Evolutionary conservation across 2,113 vertebrate genomes (phyloP).

Genomic region (Leucoraja erinaceus): DNA sequence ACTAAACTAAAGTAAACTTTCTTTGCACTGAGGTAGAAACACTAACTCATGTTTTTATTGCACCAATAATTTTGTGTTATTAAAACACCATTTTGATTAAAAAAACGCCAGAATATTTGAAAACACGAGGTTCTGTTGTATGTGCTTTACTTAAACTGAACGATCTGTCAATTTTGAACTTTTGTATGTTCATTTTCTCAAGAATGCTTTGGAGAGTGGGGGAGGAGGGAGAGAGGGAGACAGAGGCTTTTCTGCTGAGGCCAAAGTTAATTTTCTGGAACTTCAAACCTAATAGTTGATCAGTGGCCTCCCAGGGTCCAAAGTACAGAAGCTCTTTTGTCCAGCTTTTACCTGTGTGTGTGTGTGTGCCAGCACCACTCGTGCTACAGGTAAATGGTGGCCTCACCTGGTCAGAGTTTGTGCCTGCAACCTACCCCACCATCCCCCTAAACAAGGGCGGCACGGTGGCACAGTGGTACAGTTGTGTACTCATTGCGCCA

Average conservation of each 20-base stretch:
- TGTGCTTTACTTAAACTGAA: background rate
- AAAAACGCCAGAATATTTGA: background rate
- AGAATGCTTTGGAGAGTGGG: background rate
- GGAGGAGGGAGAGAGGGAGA: background rate
- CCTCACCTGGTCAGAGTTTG: conserved; percentile 64
- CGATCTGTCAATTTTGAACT: background rate
- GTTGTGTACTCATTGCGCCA: too few species aligned
- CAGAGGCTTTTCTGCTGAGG: background rate
- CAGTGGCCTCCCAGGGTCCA: background rate
- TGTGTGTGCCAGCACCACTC: background rate
- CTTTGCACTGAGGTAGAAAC: background rate
- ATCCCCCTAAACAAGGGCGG: background rate
- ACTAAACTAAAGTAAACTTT: background rate
- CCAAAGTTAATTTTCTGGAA: background rate
- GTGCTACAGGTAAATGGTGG: conserved; percentile 57
- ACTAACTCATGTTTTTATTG: background rate
- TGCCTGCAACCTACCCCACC: conserved; percentile 20
- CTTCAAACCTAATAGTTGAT: background rate
- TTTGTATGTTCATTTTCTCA: background rate
- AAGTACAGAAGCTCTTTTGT: background rate
- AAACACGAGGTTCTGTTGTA: background rate
- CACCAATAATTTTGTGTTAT: background rate
- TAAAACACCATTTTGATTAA: background rate
- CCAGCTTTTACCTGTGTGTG: background rate
- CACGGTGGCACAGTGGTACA: too few species aligned